Conservation (phyloP, 1,140 invertebrate species). For the Ips nitidus region DNA sequence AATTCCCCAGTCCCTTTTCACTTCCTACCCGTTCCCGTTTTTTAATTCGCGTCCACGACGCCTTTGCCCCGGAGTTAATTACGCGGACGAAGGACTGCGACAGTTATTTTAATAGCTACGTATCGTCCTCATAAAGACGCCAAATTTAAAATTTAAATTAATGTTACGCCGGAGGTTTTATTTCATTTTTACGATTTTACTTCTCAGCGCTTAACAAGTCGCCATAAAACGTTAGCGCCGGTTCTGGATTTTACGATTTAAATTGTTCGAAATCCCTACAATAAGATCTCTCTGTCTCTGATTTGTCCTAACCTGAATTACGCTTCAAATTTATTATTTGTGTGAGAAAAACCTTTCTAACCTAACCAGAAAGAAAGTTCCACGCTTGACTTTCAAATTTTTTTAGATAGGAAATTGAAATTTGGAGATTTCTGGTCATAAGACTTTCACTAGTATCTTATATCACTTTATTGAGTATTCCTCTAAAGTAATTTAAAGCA, state of each 20-base stretch:
- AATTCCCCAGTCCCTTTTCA: too few species aligned
- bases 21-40: too few species aligned
- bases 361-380: not conserved
- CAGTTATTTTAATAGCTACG: constrained; percentile 27
- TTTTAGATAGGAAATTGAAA: too few species aligned
- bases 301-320: not conserved
- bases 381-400: not conserved
- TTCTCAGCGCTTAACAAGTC: constrained; percentile 9
- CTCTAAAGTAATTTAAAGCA: too few species aligned
- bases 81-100: constrained; percentile 13
- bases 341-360: not conserved
- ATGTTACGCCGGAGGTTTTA: constrained; percentile 16
- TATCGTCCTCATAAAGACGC: constrained; percentile 21
- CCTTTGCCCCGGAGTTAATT: constrained; percentile 8
- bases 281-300: not conserved
- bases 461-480: too few species aligned
- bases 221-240: not conserved
- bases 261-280: not conserved
- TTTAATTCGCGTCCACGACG: too few species aligned
- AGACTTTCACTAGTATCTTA: too few species aligned
- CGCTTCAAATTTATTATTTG: not conserved
- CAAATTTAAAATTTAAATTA: constrained; percentile 25
- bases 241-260: too few species aligned
- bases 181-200: constrained; percentile 25
- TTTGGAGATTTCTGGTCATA: too few species aligned